Base-by-base conservation (phyloP, 2,113 vertebrate genomes). In the Lepisosteus osseus region DNA sequence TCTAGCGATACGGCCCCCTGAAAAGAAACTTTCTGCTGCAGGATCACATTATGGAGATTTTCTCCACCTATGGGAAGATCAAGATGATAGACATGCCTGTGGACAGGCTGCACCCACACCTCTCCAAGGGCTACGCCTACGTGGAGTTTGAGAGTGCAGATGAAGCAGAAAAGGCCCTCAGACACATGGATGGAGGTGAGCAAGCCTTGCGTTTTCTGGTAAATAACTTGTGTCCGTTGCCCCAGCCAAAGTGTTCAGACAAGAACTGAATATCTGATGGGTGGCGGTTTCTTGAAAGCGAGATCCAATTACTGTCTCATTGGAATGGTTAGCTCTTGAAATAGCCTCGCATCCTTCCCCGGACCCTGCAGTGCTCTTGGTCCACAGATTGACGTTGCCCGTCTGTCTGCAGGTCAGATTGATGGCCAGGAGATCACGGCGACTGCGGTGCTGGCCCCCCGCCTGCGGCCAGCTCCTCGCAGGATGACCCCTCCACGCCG, bases 1-100 rank as follows among this genome's bases (percentile, higher is more conserved):
- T 29, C 29, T 29, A 29, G 29, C 29, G 29, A 29, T 29, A 29
- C 29, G 2, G 29, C 29, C 29, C 17, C 17, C 29, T 29, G 29
- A 29, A 29, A 29, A 29, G 1, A 29, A 29, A 1, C 29, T 29
- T 29, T 29, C 29, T 29, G 29, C 61, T 79, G 3, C 78, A 98
- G 97, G 96, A 99, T 74, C 97, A 99, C 87, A 95, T 99, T 56
- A 95, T 97, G 91, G 97, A 99, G 85, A 99, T 99, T 75, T 99
- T 98, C 86, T 94, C 95, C 71, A 95, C 94, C 9, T 98, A 99
- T 0, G 96, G 97, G 61, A 98, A 98, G 82, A 97, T 99, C 74
- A 99, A 98, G 82, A 95, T 97, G 95, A 95, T 99, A 8, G 97
- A 99, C 76, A 96, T 99, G 96, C 96, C 97, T 1, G 82, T 95